Percentiles rank a stretch among this genome's conserved stretches.
These are phyloP conservation scores for Hydropsyche tenuis DNA, from an alignment of 1,140 invertebrate species.

Conservation along the genomic window DNA sequence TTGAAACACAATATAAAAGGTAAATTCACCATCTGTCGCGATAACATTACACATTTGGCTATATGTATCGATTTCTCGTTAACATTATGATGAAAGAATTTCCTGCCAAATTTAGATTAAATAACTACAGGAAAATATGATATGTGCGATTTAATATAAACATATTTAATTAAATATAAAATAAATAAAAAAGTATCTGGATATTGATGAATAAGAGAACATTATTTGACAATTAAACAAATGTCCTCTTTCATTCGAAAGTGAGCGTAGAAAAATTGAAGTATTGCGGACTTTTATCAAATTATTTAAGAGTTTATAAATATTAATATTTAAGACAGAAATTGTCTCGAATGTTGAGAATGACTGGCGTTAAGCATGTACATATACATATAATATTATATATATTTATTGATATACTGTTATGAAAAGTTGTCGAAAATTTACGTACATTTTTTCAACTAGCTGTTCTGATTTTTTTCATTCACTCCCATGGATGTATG, in stretches of 20 bases:
- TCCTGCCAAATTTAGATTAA: constrained; percentile 33
- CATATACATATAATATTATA: constrained; percentile 19
- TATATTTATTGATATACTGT: constrained; percentile 24
- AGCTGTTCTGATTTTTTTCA: neutral
- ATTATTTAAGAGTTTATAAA: constrained; percentile 36
- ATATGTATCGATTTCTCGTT: constrained; percentile 15
- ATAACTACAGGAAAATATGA: constrained; percentile 8
- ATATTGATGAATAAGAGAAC: too few relatives aligned
- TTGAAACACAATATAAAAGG: neutral
- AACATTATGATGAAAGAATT: constrained; percentile 27
- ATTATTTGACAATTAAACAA: neutral
- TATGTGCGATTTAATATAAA: neutral
- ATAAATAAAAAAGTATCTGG: neutral
- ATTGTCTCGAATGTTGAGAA: constrained; percentile 37
- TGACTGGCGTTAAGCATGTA: constrained; percentile 32
- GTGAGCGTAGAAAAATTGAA: constrained; percentile 18
- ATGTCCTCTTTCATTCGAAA: constrained; percentile 11
- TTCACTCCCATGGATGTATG: neutral
- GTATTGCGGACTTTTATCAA: constrained; percentile 32
- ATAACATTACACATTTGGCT: constrained; percentile 12
- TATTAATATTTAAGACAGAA: constrained; percentile 32
- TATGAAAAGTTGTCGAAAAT: constrained; percentile 25
- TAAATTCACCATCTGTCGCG: neutral
- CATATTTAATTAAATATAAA: constrained; percentile 1
- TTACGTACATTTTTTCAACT: constrained; percentile 11